Evolutionary conservation across 2,113 vertebrate genomes (phyloP).

Genomic region (Notarius lentiginosus): DNA sequence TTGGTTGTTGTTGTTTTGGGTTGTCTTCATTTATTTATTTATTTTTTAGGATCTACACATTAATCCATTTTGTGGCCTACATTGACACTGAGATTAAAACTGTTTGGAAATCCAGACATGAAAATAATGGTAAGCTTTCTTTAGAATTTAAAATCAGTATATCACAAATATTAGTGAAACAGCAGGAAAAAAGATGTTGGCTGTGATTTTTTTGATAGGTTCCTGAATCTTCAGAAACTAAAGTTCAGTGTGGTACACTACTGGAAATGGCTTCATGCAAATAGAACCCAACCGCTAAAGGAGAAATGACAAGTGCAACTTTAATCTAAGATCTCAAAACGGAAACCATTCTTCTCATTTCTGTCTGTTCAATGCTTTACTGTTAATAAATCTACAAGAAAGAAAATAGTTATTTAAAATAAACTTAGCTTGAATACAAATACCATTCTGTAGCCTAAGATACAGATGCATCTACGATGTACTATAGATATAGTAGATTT

Average conservation of each 20-base stretch:
- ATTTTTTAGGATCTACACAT: constrained; percentile 49
- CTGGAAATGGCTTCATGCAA: not conserved
- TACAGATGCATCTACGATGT: not conserved
- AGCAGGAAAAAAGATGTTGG: not conserved
- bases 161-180: not conserved
- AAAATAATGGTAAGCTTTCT: not conserved
- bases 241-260: not conserved
- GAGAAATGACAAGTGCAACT: not conserved
- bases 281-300: not conserved
- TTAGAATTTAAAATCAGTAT: not conserved
- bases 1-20: not conserved
- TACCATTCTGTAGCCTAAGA: not conserved
- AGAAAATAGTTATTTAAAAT: not conserved
- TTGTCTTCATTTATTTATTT: not conserved
- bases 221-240: not conserved
- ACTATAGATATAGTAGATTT: constrained; percentile 29
- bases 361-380: not conserved
- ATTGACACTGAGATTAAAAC: constrained; percentile 39
- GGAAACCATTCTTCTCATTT: not conserved
- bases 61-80: constrained; percentile 55
- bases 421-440: not conserved
- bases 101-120: not conserved
- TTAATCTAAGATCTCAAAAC: not conserved
- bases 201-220: not conserved
- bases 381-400: not conserved